A percentile compares a stretch with the other conserved stretches of the same genome.
These are phyloP conservation scores for Cuculus canorus DNA, from an alignment of 2,797 vertebrate genomes.

Conservation along the genomic window DNA sequence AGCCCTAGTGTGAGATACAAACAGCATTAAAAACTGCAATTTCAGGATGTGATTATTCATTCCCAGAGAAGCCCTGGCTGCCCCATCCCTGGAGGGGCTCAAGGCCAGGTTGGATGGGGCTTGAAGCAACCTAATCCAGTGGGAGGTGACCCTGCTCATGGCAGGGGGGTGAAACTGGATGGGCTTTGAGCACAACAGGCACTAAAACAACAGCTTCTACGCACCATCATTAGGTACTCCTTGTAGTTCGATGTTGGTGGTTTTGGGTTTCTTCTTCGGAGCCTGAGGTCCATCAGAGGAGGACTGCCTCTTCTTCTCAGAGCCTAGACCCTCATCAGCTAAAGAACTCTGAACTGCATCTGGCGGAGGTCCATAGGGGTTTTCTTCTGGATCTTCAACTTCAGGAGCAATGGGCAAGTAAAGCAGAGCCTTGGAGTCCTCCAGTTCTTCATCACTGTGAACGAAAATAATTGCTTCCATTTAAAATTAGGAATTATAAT, in stretches of 20 bases:
- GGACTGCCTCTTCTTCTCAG: slow-evolving; percentile 90
- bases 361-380: slow-evolving; percentile 93
- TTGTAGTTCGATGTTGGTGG: slow-evolving; percentile 96
- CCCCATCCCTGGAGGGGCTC: too few relatives aligned
- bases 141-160: too few relatives aligned
- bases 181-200: not conserved
- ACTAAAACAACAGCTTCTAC: not conserved
- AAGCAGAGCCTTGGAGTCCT: slow-evolving; percentile 93
- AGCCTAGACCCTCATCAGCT: slow-evolving; percentile 83
- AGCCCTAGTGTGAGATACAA: not conserved
- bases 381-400: slow-evolving; percentile 98
- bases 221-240: slow-evolving; percentile 95
- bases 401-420: slow-evolving; percentile 97
- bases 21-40: not conserved
- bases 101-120: too few relatives aligned
- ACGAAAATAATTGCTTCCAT: not conserved
- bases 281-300: slow-evolving; percentile 88
- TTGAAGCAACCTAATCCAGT: too few relatives aligned
- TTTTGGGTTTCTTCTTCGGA: slow-evolving; percentile 96
- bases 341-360: slow-evolving; percentile 84
- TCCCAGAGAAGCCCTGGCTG: not conserved
- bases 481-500: not conserved
- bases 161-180: too few relatives aligned
- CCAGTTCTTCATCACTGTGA: slow-evolving; percentile 94
- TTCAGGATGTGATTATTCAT: not conserved